Evolutionary conservation across 2,113 vertebrate genomes (phyloP).

Genomic region (Anthoscopus minutus): DNA sequence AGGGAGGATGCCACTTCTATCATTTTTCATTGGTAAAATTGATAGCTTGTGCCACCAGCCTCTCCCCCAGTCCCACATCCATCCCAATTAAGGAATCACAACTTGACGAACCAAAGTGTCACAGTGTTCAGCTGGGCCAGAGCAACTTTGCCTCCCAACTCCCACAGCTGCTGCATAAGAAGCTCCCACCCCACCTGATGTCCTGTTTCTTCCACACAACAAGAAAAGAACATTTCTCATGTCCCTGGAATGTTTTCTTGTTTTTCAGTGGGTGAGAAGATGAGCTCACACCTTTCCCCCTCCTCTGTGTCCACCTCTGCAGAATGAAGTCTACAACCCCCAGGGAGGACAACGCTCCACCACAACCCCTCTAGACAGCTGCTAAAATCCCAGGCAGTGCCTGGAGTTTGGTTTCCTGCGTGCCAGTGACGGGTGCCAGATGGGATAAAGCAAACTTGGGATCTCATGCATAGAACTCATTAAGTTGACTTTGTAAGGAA

Average conservation of each 20-base stretch:
- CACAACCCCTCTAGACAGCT: neutral
- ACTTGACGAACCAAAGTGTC: neutral
- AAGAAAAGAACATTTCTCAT: neutral
- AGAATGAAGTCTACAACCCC: accelerated
- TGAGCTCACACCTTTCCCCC: neutral
- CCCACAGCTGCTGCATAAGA: neutral
- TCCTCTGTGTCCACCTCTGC: neutral
- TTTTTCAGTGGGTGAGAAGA: neutral
- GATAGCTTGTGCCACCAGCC: neutral
- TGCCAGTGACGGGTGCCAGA: accelerated
- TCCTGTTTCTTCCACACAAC: neutral
- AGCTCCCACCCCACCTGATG: neutral
- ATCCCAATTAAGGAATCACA: neutral
- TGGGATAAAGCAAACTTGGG: neutral
- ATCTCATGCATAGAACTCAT: neutral
- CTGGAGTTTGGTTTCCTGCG: accelerated
- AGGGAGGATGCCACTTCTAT: slow-evolving; percentile 4
- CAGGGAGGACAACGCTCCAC: accelerated
- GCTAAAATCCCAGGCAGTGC: neutral
- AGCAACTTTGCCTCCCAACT: neutral
- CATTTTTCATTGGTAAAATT: slow-evolving; percentile 6
- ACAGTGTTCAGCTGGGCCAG: neutral
- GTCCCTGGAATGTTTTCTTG: too few relatives aligned
- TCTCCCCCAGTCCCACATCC: neutral
- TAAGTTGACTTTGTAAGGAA: neutral